Conservation (phyloP, 1,140 invertebrate species). For the Sycophaga agraensis region DNA sequence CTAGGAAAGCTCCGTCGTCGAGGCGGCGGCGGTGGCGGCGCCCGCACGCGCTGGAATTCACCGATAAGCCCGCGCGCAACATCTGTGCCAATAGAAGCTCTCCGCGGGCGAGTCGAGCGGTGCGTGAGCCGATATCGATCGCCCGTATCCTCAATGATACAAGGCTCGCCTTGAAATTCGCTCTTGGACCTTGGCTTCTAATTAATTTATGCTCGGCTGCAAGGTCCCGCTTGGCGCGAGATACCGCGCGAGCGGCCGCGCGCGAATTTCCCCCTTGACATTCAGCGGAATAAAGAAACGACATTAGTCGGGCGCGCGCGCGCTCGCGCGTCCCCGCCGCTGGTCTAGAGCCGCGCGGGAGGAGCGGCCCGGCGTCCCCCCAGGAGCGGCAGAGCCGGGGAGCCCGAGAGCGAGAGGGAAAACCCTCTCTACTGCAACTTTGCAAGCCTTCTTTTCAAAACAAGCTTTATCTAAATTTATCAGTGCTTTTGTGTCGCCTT, state of each 20-base stretch:
- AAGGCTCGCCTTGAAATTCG: conserved; percentile 10
- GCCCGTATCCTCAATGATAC: no score
- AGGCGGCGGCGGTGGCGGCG: no score
- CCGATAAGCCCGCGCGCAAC: no score
- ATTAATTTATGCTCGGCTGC: conserved; percentile 10
- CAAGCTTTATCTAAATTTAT: conserved; percentile 50
- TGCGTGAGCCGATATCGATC: no score
- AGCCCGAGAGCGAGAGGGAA: neutral
- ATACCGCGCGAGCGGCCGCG: neutral
- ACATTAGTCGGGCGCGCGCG: neutral
- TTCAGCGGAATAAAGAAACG: neutral
- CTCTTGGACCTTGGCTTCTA: neutral
- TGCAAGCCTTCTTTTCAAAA: conserved; percentile 40
- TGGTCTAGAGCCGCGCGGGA: neutral
- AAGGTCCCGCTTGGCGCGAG: no score
- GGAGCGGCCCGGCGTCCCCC: neutral
- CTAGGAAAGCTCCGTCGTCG: no score
- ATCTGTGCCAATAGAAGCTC: no score
- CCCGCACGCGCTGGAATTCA: conserved; percentile 1
- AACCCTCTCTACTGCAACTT: conserved; percentile 34
- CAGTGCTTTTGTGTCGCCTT: conserved; percentile 40
- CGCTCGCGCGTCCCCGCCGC: no score
- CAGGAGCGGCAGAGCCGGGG: neutral
- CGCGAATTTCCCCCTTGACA: neutral
- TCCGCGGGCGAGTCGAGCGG: no score